These are phyloP conservation scores for Baccha elongata DNA, from an alignment of 2,888 invertebrate species.

Conservation along the genomic window DNA sequence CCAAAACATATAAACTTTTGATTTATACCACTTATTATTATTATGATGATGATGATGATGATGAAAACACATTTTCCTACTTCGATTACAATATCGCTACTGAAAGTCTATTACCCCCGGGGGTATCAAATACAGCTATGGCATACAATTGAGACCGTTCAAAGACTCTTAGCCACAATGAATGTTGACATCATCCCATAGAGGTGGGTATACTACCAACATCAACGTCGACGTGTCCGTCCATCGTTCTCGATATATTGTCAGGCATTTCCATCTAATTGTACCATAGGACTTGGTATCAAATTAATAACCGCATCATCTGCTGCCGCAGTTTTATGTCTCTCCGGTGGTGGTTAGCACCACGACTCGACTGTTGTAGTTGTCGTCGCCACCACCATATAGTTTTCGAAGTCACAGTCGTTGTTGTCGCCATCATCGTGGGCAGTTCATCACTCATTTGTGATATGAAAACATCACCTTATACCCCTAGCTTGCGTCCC, in stretches of 20 bases:
- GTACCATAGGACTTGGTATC: conserved; percentile 65
- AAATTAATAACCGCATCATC: conserved; percentile 73
- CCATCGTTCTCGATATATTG: conserved; percentile 62
- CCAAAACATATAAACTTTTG: conserved; percentile 29
- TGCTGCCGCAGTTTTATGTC: conserved; percentile 73
- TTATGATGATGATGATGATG: background rate
- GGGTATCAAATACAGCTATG: conserved; percentile 24
- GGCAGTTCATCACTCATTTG: conserved; percentile 72
- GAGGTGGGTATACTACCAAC: conserved; percentile 12
- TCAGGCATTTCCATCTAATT: conserved; percentile 61
- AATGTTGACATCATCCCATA: conserved; percentile 65
- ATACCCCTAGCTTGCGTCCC: conserved; percentile 10
- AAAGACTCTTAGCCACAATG: conserved; percentile 68
- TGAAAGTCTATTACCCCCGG: conserved; percentile 65
- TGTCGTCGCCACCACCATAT: conserved; percentile 2
- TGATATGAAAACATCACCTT: conserved; percentile 67
- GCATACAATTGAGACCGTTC: conserved; percentile 52
- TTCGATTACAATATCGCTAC: conserved; percentile 40
- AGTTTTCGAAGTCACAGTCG: conserved; percentile 14
- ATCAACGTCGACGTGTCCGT: conserved; percentile 57
- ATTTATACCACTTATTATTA: background rate
- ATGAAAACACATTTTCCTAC: conserved; percentile 14
- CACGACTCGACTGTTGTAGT: background rate
- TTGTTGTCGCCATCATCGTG: conserved; percentile 37
- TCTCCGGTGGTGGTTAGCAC: conserved; percentile 49